These are phyloP conservation scores for Scopus umbretta DNA, from an alignment of 2,113 vertebrate species.

Conservation along the genomic window DNA sequence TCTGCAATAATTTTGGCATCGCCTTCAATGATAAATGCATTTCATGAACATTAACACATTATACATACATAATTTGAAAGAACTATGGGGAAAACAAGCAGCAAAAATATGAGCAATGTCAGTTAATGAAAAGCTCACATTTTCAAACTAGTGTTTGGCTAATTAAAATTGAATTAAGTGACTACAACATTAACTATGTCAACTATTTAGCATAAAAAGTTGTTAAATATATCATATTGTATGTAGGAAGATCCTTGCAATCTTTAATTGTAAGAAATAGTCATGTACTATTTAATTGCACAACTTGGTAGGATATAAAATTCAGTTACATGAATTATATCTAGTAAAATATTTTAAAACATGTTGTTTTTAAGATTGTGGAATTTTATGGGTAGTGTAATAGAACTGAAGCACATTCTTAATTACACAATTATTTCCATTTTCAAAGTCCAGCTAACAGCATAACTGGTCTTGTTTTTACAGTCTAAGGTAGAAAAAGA, in stretches of 20 bases:
- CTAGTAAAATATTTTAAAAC: slow-evolving; percentile 78
- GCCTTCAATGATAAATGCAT: slow-evolving; percentile 15
- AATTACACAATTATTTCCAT: slow-evolving; percentile 76
- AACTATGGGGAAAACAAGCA: slow-evolving; percentile 53
- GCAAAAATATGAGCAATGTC: slow-evolving; percentile 57
- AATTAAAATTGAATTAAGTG: slow-evolving; percentile 78
- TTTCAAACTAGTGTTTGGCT: slow-evolving; percentile 72
- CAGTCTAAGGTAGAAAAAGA: slow-evolving; percentile 42
- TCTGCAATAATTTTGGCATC: slow-evolving; percentile 16
- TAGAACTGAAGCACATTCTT: slow-evolving; percentile 70
- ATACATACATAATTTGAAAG: slow-evolving; percentile 48
- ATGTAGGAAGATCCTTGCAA: slow-evolving; percentile 65
- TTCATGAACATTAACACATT: not conserved
- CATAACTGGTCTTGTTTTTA: slow-evolving; percentile 63
- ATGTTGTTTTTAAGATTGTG: slow-evolving; percentile 64
- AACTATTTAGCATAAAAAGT: slow-evolving; percentile 74
- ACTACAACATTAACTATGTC: slow-evolving; percentile 71
- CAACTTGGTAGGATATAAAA: slow-evolving; percentile 74
- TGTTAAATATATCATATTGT: slow-evolving; percentile 74
- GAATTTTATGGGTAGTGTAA: slow-evolving; percentile 72
- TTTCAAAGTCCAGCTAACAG: slow-evolving; percentile 71
- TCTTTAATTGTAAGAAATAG: slow-evolving; percentile 76
- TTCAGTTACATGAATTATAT: slow-evolving; percentile 73
- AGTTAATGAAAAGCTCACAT: slow-evolving; percentile 66
- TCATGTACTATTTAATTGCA: slow-evolving; percentile 72